Evolutionary conservation across 2,113 vertebrate species (phyloP), one percentile per base, ranked within the genome.

Genomic region (Leucopsar rothschildi): DNA sequence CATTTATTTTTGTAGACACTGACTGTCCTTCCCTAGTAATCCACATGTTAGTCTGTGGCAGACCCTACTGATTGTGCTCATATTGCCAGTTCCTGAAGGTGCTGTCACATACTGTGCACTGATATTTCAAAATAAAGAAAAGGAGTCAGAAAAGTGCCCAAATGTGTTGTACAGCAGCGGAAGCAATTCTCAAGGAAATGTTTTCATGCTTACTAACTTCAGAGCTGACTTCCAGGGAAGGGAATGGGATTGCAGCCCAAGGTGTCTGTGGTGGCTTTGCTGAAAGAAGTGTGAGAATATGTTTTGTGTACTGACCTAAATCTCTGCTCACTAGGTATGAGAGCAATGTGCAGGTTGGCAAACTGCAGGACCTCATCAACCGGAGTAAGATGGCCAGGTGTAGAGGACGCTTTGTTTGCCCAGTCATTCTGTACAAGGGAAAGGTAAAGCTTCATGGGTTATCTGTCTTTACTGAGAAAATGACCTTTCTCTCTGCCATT

Each of bases 401-500:
- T 93, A 97, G 99, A 97, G 99, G 99, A 65, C 98, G 99, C 64
- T 99, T 99, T 53, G 99, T 99, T 79, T 99, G 99, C 95, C 99
- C 99, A 0, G 99, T 99, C 96, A 99, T 99, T 95, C 98, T 99
- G 57, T 99, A 99, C 98, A 99, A 99, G 66, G 99, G 99, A 96
- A 99, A 99, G 99, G 99, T 99, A 98, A 98, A 86, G 60, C 65
- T 84, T 55, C 7, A 1, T 31, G 52, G 17, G 37, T 76, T 61
- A 27, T 40, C 56, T 80, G 28, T 40, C 37, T 78, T 63, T 45
- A 28, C 33, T 56, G 92, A 39, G 42, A 47, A 66, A 71, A 90
- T 64, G 3, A 63, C 40, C 71, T 88, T 88, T 83, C 52, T 93
- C 27, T 27, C 13, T 44, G 31, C 33, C 0, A 0, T 70, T 42